A percentile compares a stretch with the other conserved stretches of the same genome.
Conservation (phyloP, 2,113 vertebrate genomes). For the Gallinago jamesoni region DNA sequence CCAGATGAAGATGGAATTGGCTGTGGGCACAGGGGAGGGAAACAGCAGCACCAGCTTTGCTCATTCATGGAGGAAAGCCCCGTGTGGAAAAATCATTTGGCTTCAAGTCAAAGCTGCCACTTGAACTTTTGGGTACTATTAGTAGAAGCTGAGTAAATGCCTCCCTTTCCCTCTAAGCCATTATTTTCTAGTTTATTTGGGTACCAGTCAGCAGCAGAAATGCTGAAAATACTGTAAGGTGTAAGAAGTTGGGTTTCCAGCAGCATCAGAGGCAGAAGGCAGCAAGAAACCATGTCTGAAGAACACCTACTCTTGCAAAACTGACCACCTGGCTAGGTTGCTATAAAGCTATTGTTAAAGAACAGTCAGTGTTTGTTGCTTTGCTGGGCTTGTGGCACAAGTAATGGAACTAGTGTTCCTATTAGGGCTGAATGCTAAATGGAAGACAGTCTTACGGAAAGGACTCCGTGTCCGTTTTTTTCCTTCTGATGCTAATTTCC, state of each 20-base stretch:
- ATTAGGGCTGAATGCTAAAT: neutral
- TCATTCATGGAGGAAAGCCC: neutral
- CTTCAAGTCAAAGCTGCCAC: neutral
- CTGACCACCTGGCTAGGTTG: neutral
- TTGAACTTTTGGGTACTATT: neutral
- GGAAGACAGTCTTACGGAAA: neutral
- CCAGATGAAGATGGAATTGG: neutral
- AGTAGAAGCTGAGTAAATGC: neutral
- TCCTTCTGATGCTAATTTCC: neutral
- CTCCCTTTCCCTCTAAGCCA: neutral
- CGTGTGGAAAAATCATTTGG: neutral
- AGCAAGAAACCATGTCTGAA: neutral
- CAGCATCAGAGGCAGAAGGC: neutral
- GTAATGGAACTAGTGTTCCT: neutral
- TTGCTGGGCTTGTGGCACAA: neutral
- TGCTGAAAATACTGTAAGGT: neutral
- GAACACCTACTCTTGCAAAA: neutral
- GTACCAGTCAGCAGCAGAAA: neutral
- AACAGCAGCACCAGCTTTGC: neutral
- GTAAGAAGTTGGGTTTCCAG: neutral
- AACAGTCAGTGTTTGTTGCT: neutral
- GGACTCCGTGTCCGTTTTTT: fast-evolving
- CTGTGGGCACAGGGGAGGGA: neutral
- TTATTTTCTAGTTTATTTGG: neutral
- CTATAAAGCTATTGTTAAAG: neutral